Evolutionary conservation across 1,140 invertebrate species (phyloP), one percentile per base, ranked within the genome.

Genomic region (Zaprionus africanus): DNA sequence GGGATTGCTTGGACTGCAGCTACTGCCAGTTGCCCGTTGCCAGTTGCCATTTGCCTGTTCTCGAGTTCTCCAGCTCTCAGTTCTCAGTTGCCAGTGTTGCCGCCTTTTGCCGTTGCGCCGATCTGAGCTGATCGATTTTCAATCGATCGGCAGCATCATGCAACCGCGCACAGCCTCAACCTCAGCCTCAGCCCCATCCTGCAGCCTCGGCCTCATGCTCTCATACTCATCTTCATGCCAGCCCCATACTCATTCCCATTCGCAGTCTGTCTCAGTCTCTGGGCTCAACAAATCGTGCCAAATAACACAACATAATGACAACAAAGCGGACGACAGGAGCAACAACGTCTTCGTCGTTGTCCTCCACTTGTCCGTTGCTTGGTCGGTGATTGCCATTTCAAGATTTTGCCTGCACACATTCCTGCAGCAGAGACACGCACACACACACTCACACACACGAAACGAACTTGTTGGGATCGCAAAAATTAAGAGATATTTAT

Each of bases 401-500:
- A 91, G 88, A 91, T 91, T 80, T 87, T 78, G 77, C 75, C 54
- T 60, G 22, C 34, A 51, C 56, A 58, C 31, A 58, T 58, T 58
- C 31, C 26, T 36, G n/a, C 15, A 34, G n/a, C n/a, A 36, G 22
- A 58, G 26, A 58, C 22, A 58, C 41, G 13, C n/a, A 54, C 70
- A 28, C 6, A 66, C 38, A 28, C 54, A 71, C 38, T 43, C 62
- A 65, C 22, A 72, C 61, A 62, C 38, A 41, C 60, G 17, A 73
- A 51, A 38, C 17, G 24, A 43, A 17, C 65, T 24, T 61, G 70
- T 73, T 81, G 62, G 73, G 73, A 76, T 81, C 72, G 80, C 80
- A 78, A 90, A 91, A 92, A 92, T 92, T 92, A 92, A 92, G 90
- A 92, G 90, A 92, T 92, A 92, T 91, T 91, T 91, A 91, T 91